Evolutionary conservation across 2,797 vertebrate species (phyloP).

Genomic region (Paramormyrops hopkinsi): DNA sequence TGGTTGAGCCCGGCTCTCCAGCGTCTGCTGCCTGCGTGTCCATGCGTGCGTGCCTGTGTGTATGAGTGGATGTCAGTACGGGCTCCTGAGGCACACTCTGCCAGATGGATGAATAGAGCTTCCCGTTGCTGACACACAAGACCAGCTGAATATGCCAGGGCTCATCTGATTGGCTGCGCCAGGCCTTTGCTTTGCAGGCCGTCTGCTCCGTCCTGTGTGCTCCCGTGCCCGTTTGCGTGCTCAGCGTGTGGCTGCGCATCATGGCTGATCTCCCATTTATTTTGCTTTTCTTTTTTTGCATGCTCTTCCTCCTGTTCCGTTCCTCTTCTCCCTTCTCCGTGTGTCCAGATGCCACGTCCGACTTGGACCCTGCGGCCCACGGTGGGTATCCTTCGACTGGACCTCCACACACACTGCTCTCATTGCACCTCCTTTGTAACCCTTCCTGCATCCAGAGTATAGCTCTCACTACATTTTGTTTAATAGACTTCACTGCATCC

Average conservation of each 20-base stretch:
- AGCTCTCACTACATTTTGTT: background rate
- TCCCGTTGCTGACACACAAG: background rate
- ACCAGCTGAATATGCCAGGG: background rate
- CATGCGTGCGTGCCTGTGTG: background rate
- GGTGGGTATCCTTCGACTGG: conserved; percentile 70
- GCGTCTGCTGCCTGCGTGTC: background rate
- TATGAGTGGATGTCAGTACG: background rate
- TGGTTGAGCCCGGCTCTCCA: background rate
- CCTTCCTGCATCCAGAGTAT: background rate
- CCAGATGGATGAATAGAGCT: background rate
- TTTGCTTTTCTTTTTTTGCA: conserved; percentile 75
- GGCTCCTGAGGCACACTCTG: no score
- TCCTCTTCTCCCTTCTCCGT: conserved; percentile 74
- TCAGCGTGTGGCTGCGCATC: background rate
- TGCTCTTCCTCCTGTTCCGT: conserved; percentile 76
- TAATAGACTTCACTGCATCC: background rate
- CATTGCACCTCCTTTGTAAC: background rate
- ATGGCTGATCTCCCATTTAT: conserved; percentile 60
- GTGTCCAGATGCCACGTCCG: conserved; percentile 77
- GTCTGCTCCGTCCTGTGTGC: conserved; percentile 27
- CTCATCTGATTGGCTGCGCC: background rate
- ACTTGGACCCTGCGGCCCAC: conserved; percentile 74
- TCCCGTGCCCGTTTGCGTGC: conserved; percentile 23
- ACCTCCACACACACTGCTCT: background rate
- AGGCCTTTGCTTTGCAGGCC: background rate